Conservation (phyloP, 2,113 vertebrate species). For the Semnornis frantzii region DNA sequence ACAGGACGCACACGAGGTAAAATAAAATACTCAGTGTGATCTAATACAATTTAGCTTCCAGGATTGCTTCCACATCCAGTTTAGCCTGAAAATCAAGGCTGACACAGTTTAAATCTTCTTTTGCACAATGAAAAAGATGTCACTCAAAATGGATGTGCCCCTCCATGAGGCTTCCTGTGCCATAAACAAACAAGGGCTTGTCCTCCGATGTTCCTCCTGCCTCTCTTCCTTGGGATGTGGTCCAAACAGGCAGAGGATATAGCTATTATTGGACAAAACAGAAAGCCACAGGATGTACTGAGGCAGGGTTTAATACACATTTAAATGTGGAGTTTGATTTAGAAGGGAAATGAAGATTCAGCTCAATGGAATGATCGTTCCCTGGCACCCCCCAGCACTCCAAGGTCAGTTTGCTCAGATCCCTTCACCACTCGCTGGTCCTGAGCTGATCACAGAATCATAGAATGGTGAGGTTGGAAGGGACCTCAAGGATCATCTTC, state of each 20-base stretch:
- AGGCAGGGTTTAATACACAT: background rate
- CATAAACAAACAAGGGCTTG: background rate
- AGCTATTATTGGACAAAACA: background rate
- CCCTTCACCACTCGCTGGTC: background rate
- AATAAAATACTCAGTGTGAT: background rate
- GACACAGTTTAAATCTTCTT: constrained; percentile 15
- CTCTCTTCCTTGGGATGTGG: background rate
- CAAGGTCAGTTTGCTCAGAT: accelerated
- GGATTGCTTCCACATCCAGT: background rate
- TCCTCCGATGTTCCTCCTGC: background rate
- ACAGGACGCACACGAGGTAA: background rate
- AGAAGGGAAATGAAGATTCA: background rate
- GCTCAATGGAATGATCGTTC: background rate
- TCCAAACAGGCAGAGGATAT: background rate
- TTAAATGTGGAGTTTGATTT: background rate
- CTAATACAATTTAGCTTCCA: background rate
- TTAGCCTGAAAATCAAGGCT: constrained; percentile 9
- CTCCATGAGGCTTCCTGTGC: background rate
- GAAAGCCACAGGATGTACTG: background rate
- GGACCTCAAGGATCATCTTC: no score
- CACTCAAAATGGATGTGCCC: background rate
- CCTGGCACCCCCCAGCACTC: background rate
- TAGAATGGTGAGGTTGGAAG: no score
- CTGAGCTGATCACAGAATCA: background rate
- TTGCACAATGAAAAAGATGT: background rate